Percentiles rank a stretch among this genome's conserved stretches.
These are phyloP conservation scores for Bombyx huttoni DNA, from an alignment of 2,888 invertebrate genomes.

Conservation along the genomic window DNA sequence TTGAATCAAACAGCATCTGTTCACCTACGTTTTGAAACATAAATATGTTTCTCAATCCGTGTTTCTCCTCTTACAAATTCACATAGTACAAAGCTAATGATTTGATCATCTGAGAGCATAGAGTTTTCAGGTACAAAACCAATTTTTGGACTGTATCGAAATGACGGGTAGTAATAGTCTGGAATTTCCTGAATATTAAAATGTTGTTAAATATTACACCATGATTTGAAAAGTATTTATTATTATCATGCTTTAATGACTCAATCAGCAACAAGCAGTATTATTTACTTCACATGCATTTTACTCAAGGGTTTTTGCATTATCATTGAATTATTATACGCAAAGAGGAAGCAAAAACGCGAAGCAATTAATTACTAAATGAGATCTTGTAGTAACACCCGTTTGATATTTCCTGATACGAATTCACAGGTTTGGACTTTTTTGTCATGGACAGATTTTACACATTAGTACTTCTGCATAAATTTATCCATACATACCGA, in stretches of 20 bases:
- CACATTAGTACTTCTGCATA: neutral
- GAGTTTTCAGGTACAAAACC: constrained; percentile 48
- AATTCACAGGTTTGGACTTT: too few relatives aligned
- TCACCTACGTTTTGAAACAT: constrained; percentile 61
- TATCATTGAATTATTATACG: neutral
- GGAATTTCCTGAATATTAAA: constrained; percentile 56
- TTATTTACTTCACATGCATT: constrained; percentile 17
- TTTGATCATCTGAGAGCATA: constrained; percentile 24
- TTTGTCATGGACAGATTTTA: neutral
- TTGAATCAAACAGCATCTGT: constrained; percentile 36
- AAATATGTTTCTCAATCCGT: constrained; percentile 25
- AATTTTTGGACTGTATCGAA: constrained; percentile 51
- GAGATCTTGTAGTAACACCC: neutral
- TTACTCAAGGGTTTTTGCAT: neutral
- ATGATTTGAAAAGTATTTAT: constrained; percentile 3
- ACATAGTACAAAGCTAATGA: constrained; percentile 30
- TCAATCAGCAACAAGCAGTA: constrained; percentile 45
- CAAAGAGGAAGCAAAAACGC: constrained; percentile 26
- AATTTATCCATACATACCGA: constrained; percentile 45
- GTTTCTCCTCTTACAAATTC: constrained; percentile 30
- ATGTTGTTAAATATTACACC: constrained; percentile 16
- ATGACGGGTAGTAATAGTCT: constrained; percentile 29
- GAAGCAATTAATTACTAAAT: constrained; percentile 17
- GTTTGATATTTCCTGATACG: neutral
- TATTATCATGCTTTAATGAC: constrained; percentile 36